Base-by-base conservation (phyloP, 2,888 invertebrate genomes). In the Steromphala cineraria region DNA sequence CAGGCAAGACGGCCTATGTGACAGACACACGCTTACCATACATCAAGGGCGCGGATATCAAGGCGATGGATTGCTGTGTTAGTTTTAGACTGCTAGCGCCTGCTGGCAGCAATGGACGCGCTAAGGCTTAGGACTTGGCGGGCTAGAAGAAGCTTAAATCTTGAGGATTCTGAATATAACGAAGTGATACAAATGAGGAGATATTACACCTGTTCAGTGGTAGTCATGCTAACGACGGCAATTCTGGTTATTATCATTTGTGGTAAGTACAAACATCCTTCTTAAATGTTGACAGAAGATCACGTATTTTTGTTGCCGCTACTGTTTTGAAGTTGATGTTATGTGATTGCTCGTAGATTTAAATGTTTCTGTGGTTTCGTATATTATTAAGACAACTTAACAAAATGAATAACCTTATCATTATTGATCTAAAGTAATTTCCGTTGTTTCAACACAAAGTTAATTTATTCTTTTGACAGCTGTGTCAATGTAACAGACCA, bases 111-210 rank as follows among this genome's bases (percentile, higher is more conserved):
- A 28, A 62, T 62, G 62, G 62, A 62, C 62, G 62, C 15, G 28
- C 24, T 24, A 28, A 62, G 62, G 62, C 28, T 62, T 28, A 24
- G 62, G 24, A 62, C 15, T 28, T 62, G 62, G 62, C 46, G 71
- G n/a, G 31, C 17, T 13, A 71, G 71, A 36, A 15, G 71, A 40
- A 71, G 36, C 36, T 71, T 71, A n/a, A 71, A 71, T 40, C 71
- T 71, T 0, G 71, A 71, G 19, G 71, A 71, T 19, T 71, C 71
- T 3, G 71, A 71, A 31, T 40, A 71, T 36, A 71, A 71, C 71
- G 71, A 71, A 71, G 71, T 71, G 71, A 71, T 71, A 31, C 71
- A 71, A 36, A 71, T 71, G 71, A 71, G 71, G 40, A 31, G 71
- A 71, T 71, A 71, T 40, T 71, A 71, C 40, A 36, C 71, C 15